A percentile compares a stretch with the other conserved stretches of the same genome.
These are phyloP conservation scores for Drosophila leonis DNA, from an alignment of 2,888 invertebrate species.

Conservation along the genomic window DNA sequence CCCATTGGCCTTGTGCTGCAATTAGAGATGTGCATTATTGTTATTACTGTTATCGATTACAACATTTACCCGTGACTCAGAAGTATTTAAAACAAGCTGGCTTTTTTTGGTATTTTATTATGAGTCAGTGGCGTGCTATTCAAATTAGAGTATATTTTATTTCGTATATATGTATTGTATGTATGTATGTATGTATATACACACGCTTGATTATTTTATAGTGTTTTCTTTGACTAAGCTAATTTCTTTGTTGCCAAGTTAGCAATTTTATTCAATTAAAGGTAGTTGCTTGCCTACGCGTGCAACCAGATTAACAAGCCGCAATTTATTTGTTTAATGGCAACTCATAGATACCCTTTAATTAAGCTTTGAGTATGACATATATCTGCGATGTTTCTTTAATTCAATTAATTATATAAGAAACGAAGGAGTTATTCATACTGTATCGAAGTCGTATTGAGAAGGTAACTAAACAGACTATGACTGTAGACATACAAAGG, in stretches of 20 bases:
- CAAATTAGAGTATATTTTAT: slow-evolving; percentile 1
- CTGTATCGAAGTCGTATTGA: not conserved
- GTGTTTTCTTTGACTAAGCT: not conserved
- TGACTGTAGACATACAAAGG: too few species aligned
- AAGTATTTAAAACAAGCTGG: not conserved
- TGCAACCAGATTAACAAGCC: not conserved
- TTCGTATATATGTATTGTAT: not conserved
- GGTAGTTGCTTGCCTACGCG: not conserved
- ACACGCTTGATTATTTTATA: not conserved
- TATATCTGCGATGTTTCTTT: too few species aligned
- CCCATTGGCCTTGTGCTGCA: slow-evolving; percentile 32
- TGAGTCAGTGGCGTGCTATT: slow-evolving; percentile 19
- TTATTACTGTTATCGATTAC: slow-evolving; percentile 23
- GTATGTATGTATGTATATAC: not conserved
- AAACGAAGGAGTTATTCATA: not conserved
- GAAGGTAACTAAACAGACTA: not conserved
- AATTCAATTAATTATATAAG: not conserved
- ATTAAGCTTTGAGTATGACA: too few species aligned
- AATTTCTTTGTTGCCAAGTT: slow-evolving; percentile 5
- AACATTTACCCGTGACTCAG: slow-evolving; percentile 24
- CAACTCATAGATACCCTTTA: not conserved
- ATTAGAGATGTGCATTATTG: slow-evolving; percentile 31
- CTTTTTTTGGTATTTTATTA: not conserved
- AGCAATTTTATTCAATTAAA: slow-evolving; percentile 2
- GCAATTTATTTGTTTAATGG: not conserved